phyloP scores from a whole-genome alignment of 2,113 vertebrate species.

The Pluvialis apricaria region DNA sequence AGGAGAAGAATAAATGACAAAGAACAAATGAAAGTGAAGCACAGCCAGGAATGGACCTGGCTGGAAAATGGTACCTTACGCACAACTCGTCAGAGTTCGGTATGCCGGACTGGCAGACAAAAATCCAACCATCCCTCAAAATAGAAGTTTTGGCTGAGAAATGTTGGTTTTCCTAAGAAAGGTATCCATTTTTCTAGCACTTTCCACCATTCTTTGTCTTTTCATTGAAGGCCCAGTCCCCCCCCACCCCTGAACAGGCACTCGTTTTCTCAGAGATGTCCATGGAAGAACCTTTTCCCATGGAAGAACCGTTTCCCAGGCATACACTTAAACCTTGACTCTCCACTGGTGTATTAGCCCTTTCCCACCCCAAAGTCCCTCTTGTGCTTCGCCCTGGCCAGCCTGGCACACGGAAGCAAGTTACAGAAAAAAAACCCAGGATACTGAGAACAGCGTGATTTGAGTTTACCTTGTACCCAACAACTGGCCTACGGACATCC shows the following conservation, averaged over 20 bases:
- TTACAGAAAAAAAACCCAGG: not conserved
- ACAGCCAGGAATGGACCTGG: not conserved
- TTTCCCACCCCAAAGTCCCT: not conserved
- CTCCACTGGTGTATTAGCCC: not conserved
- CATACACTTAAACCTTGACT: not conserved
- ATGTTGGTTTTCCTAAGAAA: not conserved
- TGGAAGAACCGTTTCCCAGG: not conserved
- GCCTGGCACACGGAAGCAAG: not conserved
- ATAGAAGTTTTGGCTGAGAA: not conserved
- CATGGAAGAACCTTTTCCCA: not conserved
- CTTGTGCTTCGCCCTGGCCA: not conserved
- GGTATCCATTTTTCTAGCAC: not conserved
- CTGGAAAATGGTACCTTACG: not conserved
- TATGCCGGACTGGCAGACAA: not conserved
- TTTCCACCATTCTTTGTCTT: not conserved
- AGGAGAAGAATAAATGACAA: not conserved
- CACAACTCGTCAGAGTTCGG: not conserved
- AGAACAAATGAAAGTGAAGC: conserved; percentile 13
- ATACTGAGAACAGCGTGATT: not conserved
- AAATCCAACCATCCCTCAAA: not conserved
- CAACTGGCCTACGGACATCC: not conserved
- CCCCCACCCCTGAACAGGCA: not conserved
- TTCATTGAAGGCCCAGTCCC: not conserved
- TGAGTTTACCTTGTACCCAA: not conserved
- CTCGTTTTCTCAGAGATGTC: not conserved